phyloP scores from a whole-genome alignment of 1,140 invertebrate genomes.

The Cotesia glomerata region DNA sequence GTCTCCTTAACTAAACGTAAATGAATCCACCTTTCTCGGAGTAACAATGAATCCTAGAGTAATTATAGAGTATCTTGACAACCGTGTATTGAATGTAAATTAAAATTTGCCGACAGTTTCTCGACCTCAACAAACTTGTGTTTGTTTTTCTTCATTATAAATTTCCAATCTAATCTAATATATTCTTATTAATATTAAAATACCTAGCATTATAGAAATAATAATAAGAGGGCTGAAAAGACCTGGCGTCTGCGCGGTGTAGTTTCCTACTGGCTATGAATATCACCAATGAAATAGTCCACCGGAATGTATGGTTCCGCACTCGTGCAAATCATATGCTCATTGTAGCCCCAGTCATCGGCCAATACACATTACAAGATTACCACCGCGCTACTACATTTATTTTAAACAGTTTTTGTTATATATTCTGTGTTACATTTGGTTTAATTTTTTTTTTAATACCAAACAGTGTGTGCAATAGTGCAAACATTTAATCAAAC shows the following conservation, averaged over 20 bases:
- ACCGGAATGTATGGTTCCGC: slow-evolving; percentile 16
- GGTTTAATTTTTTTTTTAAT: too few relatives aligned
- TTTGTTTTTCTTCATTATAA: too few relatives aligned
- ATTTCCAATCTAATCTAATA: background rate
- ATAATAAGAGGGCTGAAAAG: slow-evolving; percentile 1
- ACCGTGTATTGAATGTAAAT: too few relatives aligned
- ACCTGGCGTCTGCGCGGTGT: slow-evolving; percentile 11
- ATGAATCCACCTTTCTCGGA: background rate
- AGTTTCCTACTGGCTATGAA: slow-evolving; percentile 10
- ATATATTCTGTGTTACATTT: background rate
- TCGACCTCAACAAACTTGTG: too few relatives aligned
- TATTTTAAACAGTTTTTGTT: background rate
- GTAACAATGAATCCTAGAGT: background rate
- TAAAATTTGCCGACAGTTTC: too few relatives aligned
- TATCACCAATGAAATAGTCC: slow-evolving; percentile 22
- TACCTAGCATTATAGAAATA: background rate
- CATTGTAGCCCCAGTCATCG: slow-evolving; percentile 15
- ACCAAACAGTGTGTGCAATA: too few relatives aligned
- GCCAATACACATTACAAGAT: background rate
- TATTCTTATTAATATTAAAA: background rate
- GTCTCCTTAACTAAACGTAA: background rate
- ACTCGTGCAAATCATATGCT: slow-evolving; percentile 25
- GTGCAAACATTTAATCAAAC: too few relatives aligned
- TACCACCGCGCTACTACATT: background rate
- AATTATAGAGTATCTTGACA: too few relatives aligned